Evolutionary conservation across 2,888 invertebrate species (phyloP).

Genomic region (Tenthredo mesomela): DNA sequence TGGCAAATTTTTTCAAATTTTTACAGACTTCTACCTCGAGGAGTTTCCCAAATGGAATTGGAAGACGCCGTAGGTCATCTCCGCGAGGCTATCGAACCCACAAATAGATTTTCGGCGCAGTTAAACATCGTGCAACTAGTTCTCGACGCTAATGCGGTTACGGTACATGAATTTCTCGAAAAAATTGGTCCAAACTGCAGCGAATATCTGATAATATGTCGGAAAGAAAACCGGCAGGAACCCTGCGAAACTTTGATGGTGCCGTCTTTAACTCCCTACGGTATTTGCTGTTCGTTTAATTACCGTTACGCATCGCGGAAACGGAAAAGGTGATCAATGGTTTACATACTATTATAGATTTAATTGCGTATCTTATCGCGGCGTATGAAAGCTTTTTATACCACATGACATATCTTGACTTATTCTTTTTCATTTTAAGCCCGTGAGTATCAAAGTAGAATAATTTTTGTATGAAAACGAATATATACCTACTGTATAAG

Average conservation of each 20-base stretch:
- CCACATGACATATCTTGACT: no score
- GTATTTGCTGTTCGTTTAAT: slow-evolving; percentile 67
- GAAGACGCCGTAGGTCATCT: slow-evolving; percentile 59
- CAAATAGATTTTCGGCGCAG: slow-evolving; percentile 59
- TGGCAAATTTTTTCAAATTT: not conserved
- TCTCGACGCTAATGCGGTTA: slow-evolving; percentile 59
- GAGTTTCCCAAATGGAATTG: slow-evolving; percentile 58
- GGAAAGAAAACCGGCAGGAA: slow-evolving; percentile 60
- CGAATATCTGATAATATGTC: slow-evolving; percentile 65
- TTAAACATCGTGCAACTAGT: slow-evolving; percentile 60
- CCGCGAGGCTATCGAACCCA: slow-evolving; percentile 61
- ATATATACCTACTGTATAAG: no score
- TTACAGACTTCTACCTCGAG: slow-evolving; percentile 61
- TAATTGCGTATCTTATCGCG: not conserved
- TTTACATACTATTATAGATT: not conserved
- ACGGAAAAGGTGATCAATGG: slow-evolving; percentile 12
- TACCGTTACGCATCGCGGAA: slow-evolving; percentile 53
- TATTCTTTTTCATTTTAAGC: no score
- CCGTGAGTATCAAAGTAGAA: no score
- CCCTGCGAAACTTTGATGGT: slow-evolving; percentile 62
- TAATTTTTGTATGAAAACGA: no score
- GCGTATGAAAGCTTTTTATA: not conserved
- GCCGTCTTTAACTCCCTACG: slow-evolving; percentile 61
- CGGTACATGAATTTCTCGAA: slow-evolving; percentile 61
- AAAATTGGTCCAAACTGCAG: slow-evolving; percentile 63